phyloP scores from a whole-genome alignment of 2,797 vertebrate genomes.

The Enteromius argenteus region DNA sequence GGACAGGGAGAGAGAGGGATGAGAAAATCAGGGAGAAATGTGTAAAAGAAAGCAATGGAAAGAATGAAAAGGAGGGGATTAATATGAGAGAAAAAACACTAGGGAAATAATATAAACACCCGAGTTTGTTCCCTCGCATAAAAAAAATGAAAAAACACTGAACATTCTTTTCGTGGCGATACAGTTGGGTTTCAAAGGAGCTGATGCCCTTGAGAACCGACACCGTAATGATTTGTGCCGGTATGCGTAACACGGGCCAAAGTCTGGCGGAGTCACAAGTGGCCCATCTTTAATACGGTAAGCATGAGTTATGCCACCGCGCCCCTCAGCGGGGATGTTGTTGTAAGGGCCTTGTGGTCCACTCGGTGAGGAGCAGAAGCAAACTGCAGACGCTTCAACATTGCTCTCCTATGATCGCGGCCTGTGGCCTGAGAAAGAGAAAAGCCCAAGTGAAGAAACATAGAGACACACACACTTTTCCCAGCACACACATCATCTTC shows the following conservation, averaged over 20 bases:
- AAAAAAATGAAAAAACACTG: background rate
- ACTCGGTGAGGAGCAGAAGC: constrained; percentile 55
- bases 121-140: constrained; percentile 4
- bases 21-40: constrained; percentile 62
- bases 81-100: constrained; percentile 18
- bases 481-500: constrained; percentile 44
- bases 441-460: constrained; percentile 75
- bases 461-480: constrained; percentile 70
- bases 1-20: constrained; percentile 61
- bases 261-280: constrained; percentile 67
- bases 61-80: constrained; percentile 57
- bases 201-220: constrained; percentile 32
- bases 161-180: background rate
- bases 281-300: constrained; percentile 70
- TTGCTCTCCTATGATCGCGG: constrained; percentile 73
- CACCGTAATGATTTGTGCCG: constrained; percentile 68
- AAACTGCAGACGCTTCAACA: constrained; percentile 64
- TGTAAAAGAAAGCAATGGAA: constrained; percentile 55
- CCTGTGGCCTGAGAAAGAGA: constrained; percentile 71
- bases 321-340: constrained; percentile 67
- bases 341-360: constrained; percentile 69
- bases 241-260: constrained; percentile 60
- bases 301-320: constrained; percentile 63
- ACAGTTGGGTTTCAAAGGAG: constrained; percentile 7
- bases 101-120: constrained; percentile 23